Evolutionary conservation across 2,797 vertebrate species (phyloP).

Genomic region (Knipowitschia caucasica): DNA sequence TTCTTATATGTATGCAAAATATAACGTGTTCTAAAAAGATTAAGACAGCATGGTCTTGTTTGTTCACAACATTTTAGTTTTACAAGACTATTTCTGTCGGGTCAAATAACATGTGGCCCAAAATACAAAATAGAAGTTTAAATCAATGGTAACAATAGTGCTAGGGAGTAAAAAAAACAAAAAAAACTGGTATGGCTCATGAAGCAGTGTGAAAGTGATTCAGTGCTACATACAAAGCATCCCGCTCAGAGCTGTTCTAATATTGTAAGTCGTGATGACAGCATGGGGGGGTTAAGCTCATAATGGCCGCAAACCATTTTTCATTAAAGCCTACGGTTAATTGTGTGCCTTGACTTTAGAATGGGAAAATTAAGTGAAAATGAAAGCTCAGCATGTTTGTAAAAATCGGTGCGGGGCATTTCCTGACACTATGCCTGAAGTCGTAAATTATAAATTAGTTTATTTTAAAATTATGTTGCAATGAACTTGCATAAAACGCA

Average conservation of each 20-base stretch:
- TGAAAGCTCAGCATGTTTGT: constrained; percentile 21
- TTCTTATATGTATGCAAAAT: no score
- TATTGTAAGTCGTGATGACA: constrained; percentile 30
- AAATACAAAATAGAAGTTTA: background rate
- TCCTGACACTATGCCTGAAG: background rate
- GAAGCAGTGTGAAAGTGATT: constrained; percentile 10
- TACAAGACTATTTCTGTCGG: no score
- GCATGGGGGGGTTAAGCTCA: constrained; percentile 17
- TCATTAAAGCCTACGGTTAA: constrained; percentile 37
- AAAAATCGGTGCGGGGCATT: constrained; percentile 12
- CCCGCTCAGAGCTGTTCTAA: constrained; percentile 22
- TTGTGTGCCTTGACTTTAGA: constrained; percentile 8
- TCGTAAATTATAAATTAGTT: constrained; percentile 1
- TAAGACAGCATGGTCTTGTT: no score
- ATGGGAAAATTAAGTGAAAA: constrained; percentile 15
- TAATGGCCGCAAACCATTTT: constrained; percentile 30
- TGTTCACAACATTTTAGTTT: no score
- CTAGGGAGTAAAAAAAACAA: background rate
- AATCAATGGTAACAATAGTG: background rate
- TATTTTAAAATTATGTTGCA: constrained; percentile 28
- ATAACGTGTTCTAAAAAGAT: no score
- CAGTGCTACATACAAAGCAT: constrained; percentile 20
- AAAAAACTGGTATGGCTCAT: background rate
- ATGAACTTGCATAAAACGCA: background rate
- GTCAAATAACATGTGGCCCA: no score